A percentile compares a stretch with the other conserved stretches of the same genome.
phyloP scores from a whole-genome alignment of 1,140 invertebrate species.

The Brachionus calyciflorus region DNA sequence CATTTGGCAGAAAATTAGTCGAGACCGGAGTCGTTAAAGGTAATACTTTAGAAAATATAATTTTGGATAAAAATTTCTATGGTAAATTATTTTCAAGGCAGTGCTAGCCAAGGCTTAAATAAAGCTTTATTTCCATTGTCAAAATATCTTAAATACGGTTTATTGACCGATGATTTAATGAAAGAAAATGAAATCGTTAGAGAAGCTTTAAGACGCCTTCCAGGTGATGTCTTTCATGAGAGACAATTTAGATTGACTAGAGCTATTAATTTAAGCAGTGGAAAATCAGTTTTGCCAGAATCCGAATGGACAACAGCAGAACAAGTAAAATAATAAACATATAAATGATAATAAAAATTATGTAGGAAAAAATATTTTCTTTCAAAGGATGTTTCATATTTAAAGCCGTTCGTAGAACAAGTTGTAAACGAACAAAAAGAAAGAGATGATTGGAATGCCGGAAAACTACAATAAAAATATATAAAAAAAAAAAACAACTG shows the following conservation, averaged over 20 bases:
- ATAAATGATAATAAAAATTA: not conserved
- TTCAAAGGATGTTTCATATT: slow-evolving; percentile 30
- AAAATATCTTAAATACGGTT: slow-evolving; percentile 33
- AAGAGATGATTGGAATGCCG: slow-evolving; percentile 43
- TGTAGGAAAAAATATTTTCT: not conserved
- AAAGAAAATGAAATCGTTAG: slow-evolving; percentile 25
- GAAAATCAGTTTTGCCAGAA: slow-evolving; percentile 44
- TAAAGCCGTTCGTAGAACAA: slow-evolving; percentile 39
- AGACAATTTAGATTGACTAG: slow-evolving; percentile 37
- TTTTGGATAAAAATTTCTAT: not conserved
- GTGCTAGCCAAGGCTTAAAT: slow-evolving; percentile 4
- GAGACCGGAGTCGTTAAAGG: slow-evolving; percentile 22
- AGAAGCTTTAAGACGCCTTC: slow-evolving; percentile 44
- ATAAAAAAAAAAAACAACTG: too few relatives aligned
- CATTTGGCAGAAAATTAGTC: slow-evolving; percentile 26
- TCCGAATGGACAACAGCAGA: slow-evolving; percentile 44
- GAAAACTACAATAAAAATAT: slow-evolving; percentile 28
- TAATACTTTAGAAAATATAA: not conserved
- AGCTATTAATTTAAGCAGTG: slow-evolving; percentile 27
- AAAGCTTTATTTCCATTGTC: slow-evolving; percentile 22
- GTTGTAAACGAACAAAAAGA: slow-evolving; percentile 34
- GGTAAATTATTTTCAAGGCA: not conserved
- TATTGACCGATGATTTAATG: slow-evolving; percentile 40
- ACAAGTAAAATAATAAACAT: not conserved
- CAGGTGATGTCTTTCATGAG: slow-evolving; percentile 17